Conservation (phyloP, 2,888 invertebrate species). For the Halictus quadricinctus region DNA sequence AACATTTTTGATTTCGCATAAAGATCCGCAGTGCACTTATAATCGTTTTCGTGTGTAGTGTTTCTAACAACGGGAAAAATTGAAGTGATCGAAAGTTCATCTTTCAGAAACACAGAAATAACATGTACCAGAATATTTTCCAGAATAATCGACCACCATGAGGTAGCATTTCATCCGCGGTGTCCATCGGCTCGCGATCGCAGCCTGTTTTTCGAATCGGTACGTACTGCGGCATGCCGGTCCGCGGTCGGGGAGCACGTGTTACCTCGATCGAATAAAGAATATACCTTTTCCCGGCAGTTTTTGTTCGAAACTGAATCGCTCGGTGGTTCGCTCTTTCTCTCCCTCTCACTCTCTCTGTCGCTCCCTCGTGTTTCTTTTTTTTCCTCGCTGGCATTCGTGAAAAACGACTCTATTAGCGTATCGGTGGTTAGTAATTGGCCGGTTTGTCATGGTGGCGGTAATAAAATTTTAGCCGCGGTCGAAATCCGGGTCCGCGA, state of each 20-base stretch:
- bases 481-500: constrained; percentile 24
- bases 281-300: constrained; percentile 30
- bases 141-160: background rate
- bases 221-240: background rate
- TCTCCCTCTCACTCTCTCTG: background rate
- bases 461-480: constrained; percentile 53
- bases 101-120: background rate
- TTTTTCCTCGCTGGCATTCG: background rate
- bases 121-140: background rate
- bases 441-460: constrained; percentile 42
- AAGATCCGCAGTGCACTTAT: background rate
- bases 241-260: constrained; percentile 39
- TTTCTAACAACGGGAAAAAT: no score
- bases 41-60: background rate
- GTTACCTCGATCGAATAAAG: constrained; percentile 44
- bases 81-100: background rate
- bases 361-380: background rate
- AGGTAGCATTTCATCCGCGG: constrained; percentile 27
- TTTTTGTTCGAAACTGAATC: constrained; percentile 5
- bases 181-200: constrained; percentile 8
- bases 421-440: constrained; percentile 51
- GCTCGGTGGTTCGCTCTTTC: background rate
- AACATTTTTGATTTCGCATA: no score
- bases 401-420: constrained; percentile 36
- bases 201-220: constrained; percentile 11